A percentile compares a stretch with the other conserved stretches of the same genome.
phyloP scores from a whole-genome alignment of 2,797 vertebrate genomes.

The Lithobates pipiens region DNA sequence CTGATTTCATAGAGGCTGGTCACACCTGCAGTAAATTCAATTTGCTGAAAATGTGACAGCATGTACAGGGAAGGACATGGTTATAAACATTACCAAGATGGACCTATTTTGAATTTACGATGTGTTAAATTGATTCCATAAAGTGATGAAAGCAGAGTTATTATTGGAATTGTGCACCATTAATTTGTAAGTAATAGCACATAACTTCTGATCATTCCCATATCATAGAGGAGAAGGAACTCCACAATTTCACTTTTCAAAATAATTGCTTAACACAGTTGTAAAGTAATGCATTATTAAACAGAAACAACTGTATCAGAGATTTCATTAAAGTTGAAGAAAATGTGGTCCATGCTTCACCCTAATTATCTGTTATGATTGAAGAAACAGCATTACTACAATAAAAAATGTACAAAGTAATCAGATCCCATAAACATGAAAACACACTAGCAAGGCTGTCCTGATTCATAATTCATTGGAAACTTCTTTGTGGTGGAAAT shows the following conservation, averaged over 20 bases:
- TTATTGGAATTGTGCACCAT: conserved; percentile 24
- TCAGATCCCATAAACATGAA: not conserved
- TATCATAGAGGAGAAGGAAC: not conserved
- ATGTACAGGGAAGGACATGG: conserved; percentile 8
- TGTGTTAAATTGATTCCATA: conserved; percentile 39
- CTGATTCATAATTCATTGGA: not conserved
- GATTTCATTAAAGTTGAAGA: not conserved
- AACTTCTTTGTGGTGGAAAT: not conserved
- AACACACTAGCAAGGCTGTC: not conserved
- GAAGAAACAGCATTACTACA: not conserved
- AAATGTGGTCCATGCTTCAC: not conserved
- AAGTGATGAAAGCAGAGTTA: conserved; percentile 28
- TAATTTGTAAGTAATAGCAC: conserved; percentile 7
- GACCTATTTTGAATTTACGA: conserved; percentile 35
- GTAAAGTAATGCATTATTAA: conserved; percentile 22
- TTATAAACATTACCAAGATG: not conserved
- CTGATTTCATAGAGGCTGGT: conserved; percentile 2
- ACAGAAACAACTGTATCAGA: not conserved
- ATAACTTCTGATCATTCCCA: not conserved
- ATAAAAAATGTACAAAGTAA: conserved; percentile 8
- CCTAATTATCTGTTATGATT: conserved; percentile 6
- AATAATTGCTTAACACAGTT: conserved; percentile 6
- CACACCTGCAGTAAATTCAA: conserved; percentile 2
- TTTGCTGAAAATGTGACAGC: not conserved
- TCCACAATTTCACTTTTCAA: not conserved